These are phyloP conservation scores for Fistularia tabacaria DNA, from an alignment of 2,797 vertebrate genomes.

Conservation along the genomic window DNA sequence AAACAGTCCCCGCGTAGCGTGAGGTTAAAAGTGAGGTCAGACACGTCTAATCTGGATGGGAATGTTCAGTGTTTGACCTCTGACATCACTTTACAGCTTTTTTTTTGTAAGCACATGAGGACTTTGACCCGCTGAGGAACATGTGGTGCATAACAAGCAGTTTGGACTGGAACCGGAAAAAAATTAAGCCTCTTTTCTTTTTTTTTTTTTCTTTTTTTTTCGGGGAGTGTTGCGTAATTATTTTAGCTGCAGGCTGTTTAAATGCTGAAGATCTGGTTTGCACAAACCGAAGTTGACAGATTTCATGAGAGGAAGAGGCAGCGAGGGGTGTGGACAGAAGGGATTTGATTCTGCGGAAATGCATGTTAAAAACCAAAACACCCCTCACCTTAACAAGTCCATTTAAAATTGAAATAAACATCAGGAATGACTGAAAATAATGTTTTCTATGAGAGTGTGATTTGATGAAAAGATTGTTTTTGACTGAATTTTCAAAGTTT, in stretches of 20 bases:
- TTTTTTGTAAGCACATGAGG: slow-evolving; percentile 16
- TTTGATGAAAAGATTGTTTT: too few species aligned
- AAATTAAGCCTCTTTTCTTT: neutral
- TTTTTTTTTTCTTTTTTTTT: neutral
- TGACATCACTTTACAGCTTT: slow-evolving; percentile 14
- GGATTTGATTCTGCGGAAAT: too few species aligned
- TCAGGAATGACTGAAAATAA: too few species aligned
- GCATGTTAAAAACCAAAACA: too few species aligned
- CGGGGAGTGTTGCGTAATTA: neutral
- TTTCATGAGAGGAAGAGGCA: too few species aligned
- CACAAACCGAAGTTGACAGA: neutral
- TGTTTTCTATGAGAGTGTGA: too few species aligned
- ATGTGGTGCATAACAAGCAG: neutral
- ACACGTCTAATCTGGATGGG: slow-evolving; percentile 33
- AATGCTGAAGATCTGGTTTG: neutral
- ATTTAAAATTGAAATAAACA: too few species aligned
- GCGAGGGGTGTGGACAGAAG: too few species aligned
- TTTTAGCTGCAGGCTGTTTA: neutral
- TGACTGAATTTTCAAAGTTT: too few species aligned
- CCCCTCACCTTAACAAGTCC: too few species aligned
- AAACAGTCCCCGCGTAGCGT: neutral
- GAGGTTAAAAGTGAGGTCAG: slow-evolving; percentile 22
- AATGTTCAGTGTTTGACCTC: slow-evolving; percentile 30
- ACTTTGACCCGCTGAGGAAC: slow-evolving; percentile 1
- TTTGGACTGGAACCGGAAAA: neutral